Evolutionary conservation across 2,888 invertebrate genomes (phyloP).

Genomic region (Drosophila neonasuta): DNA sequence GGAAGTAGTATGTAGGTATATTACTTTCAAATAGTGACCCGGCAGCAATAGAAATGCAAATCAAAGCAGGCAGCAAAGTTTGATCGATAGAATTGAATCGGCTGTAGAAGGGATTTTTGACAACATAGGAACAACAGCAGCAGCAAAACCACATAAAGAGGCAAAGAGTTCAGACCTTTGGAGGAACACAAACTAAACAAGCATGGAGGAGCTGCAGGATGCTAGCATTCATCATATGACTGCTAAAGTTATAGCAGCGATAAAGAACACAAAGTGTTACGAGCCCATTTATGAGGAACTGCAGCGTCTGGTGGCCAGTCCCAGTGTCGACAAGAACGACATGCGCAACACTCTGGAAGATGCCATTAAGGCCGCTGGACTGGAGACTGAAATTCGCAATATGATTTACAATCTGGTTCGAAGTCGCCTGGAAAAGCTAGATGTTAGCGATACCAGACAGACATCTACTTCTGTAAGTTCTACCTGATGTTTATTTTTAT

Average conservation of each 20-base stretch:
- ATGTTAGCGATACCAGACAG: constrained; percentile 41
- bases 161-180: constrained; percentile 6
- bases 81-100: constrained; percentile 66
- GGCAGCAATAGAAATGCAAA: constrained; percentile 31
- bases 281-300: constrained; percentile 90
- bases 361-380: constrained; percentile 89
- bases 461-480: constrained; percentile 43
- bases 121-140: constrained; percentile 25
- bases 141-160: constrained; percentile 20
- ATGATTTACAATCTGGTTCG: constrained; percentile 92
- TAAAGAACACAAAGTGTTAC: constrained; percentile 89
- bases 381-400: constrained; percentile 92
- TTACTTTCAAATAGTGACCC: constrained; percentile 20
- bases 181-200: background rate
- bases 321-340: constrained; percentile 89
- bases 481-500: too few species aligned
- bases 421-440: constrained; percentile 73
- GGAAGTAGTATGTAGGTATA: constrained; percentile 16
- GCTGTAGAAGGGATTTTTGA: constrained; percentile 36
- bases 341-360: constrained; percentile 90
- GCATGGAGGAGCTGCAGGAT: constrained; percentile 82
- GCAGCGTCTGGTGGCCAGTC: constrained; percentile 89
- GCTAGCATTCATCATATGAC: constrained; percentile 88
- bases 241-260: constrained; percentile 90
- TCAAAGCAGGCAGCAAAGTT: constrained; percentile 61